A percentile compares a stretch with the other conserved stretches of the same genome.
Conservation (phyloP, 2,888 invertebrate genomes). For the Bedellia somnulentella region DNA sequence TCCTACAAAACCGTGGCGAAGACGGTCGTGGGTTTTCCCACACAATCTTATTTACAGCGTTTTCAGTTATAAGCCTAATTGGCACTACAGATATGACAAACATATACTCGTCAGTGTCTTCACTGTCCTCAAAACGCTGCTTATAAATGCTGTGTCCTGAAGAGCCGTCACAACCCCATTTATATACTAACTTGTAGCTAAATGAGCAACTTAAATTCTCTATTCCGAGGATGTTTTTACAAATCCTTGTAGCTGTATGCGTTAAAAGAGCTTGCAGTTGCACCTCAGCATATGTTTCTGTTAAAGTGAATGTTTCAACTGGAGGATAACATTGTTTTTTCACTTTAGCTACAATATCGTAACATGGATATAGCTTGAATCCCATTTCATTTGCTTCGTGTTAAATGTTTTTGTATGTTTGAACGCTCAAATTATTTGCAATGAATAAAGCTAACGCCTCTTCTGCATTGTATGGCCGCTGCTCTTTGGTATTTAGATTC, state of each 20-base stretch:
- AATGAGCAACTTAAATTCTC: no score
- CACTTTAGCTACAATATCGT: not conserved
- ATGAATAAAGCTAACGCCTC: not conserved
- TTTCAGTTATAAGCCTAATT: no score
- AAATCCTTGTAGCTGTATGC: not conserved
- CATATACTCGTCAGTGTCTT: no score
- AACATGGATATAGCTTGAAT: not conserved
- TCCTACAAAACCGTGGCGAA: not conserved
- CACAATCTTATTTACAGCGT: no score
- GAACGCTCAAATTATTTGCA: not conserved
- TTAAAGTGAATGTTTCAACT: not conserved
- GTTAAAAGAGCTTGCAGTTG: not conserved
- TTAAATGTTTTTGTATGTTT: not conserved
- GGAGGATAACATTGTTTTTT: not conserved
- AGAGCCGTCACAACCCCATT: no score
- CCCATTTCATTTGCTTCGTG: not conserved
- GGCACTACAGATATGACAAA: no score
- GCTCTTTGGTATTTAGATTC: not conserved
- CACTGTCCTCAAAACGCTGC: no score
- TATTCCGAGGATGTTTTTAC: not conserved
- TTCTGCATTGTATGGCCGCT: not conserved
- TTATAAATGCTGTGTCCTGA: no score
- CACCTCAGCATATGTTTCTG: not conserved
- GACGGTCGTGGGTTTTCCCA: not conserved
- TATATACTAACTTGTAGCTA: no score